Evolutionary conservation across 2,888 invertebrate genomes (phyloP).

Genomic region (Orthonevra nobilis): DNA sequence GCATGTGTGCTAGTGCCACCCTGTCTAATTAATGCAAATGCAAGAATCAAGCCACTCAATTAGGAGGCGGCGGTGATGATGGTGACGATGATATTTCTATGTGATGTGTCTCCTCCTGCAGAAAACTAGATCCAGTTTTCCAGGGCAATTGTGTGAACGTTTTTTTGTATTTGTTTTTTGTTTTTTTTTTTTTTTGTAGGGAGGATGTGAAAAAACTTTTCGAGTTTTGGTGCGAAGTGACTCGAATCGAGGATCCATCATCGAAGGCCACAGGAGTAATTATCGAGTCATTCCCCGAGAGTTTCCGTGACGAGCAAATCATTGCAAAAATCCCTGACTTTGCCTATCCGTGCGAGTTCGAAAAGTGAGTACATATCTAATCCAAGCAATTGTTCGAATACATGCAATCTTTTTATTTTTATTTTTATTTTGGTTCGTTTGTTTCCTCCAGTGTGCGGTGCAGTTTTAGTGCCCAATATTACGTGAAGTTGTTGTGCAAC

Average conservation of each 20-base stretch:
- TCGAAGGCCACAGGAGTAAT: conserved; percentile 81
- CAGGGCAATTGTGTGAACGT: too few species aligned
- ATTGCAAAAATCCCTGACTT: conserved; percentile 94
- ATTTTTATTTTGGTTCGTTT: conserved; percentile 48
- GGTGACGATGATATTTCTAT: not conserved
- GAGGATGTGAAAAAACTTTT: conserved; percentile 80
- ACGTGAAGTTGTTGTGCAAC: conserved; percentile 48
- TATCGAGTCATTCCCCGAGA: conserved; percentile 91
- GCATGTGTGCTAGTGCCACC: conserved; percentile 47
- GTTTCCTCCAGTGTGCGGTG: conserved; percentile 18
- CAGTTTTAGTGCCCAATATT: conserved; percentile 9
- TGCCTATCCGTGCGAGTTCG: conserved; percentile 91
- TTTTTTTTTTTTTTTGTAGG: conserved; percentile 72
- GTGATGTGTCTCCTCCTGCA: too few species aligned
- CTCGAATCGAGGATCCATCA: conserved; percentile 72
- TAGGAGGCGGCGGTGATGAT: conserved; percentile 35
- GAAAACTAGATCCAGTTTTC: too few species aligned
- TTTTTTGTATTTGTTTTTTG: too few species aligned
- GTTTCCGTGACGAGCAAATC: conserved; percentile 91
- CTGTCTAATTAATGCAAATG: conserved; percentile 35
- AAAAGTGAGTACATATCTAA: conserved; percentile 83
- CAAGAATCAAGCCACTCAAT: too few species aligned
- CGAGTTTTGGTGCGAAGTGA: conserved; percentile 80
- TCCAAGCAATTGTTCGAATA: conserved; percentile 42
- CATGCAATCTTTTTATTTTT: conserved; percentile 44